These are phyloP conservation scores for Zosterops borbonicus DNA, from an alignment of 2,113 vertebrate species.

Conservation along the genomic window DNA sequence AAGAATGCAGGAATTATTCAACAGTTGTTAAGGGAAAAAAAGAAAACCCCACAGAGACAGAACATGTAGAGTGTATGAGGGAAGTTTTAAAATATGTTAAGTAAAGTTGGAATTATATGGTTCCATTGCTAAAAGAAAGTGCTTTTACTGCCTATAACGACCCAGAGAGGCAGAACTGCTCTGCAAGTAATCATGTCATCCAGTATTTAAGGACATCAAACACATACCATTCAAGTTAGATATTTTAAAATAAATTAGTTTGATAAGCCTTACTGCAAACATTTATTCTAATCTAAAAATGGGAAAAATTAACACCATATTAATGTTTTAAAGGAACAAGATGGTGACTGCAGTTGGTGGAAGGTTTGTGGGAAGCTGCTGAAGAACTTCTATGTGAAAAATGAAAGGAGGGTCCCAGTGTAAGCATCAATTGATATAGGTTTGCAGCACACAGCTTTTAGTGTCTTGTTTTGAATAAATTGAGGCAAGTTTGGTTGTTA, in stretches of 20 bases:
- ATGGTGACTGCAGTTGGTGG: neutral
- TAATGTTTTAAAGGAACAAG: neutral
- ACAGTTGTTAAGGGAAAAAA: neutral
- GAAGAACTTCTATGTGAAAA: neutral
- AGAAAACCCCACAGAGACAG: neutral
- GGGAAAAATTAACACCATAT: rapidly evolving
- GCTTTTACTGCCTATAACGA: neutral
- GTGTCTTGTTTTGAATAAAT: neutral
- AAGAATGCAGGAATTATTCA: neutral
- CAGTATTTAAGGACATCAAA: neutral
- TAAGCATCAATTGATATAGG: neutral
- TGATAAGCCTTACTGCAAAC: neutral
- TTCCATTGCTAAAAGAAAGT: neutral
- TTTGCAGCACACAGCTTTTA: neutral
- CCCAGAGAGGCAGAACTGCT: neutral
- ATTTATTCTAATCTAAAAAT: neutral
- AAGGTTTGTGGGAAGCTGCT: neutral
- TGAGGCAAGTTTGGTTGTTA: neutral
- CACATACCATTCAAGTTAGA: neutral
- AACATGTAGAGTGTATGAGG: neutral
- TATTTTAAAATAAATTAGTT: neutral
- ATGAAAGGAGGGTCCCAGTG: neutral
- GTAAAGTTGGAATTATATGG: neutral
- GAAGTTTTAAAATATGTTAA: neutral
- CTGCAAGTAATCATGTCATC: neutral